Conservation (phyloP, 2,113 vertebrate species). For the Ictalurus punctatus region DNA sequence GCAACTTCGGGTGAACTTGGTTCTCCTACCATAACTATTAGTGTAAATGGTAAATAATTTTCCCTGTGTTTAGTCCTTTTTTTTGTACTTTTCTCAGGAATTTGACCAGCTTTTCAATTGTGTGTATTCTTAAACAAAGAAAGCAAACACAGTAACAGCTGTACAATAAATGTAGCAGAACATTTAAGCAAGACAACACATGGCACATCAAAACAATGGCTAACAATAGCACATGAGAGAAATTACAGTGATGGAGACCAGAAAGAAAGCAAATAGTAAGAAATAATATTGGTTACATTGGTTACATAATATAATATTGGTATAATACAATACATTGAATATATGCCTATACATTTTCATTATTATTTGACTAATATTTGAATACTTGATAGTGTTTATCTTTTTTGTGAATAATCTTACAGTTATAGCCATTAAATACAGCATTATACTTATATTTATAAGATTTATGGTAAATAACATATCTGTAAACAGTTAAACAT, state of each 20-base stretch:
- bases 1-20: constrained; percentile 20
- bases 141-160: background rate
- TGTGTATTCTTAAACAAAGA: background rate
- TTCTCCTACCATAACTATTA: constrained; percentile 31
- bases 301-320: no score
- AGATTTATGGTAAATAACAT: background rate
- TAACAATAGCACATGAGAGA: background rate
- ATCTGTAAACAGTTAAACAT: background rate
- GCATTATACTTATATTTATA: no score
- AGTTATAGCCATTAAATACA: no score
- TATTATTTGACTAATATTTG: background rate
- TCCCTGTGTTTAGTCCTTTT: background rate
- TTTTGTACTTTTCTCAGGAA: background rate
- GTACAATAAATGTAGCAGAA: background rate
- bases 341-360: background rate
- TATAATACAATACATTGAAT: background rate
- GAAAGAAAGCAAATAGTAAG: background rate
- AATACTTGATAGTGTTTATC: background rate
- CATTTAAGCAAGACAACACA: background rate
- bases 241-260: background rate
- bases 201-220: background rate
- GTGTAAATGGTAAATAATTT: constrained; percentile 29
- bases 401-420: background rate
- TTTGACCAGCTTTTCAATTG: background rate
- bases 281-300: background rate